Evolutionary conservation across 2,113 vertebrate genomes (phyloP), one percentile per base, ranked within the genome.

Genomic region (Ctenodactylus gundi): DNA sequence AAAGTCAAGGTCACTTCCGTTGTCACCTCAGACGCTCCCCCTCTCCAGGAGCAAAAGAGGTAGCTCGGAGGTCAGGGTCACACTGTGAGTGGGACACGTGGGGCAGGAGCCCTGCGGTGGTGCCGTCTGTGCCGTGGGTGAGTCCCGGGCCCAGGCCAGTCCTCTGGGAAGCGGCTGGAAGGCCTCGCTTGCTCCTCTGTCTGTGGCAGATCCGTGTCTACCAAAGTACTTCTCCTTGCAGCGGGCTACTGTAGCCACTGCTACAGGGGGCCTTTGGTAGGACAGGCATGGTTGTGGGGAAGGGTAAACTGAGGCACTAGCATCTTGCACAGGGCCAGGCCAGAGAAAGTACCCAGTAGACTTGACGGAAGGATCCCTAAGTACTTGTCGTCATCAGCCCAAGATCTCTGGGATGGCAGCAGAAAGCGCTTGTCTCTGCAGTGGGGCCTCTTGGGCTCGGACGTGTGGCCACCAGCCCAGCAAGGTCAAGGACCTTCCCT

Each of bases 361-460:
- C 29, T 29, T 20, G 4, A 55, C 60, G 55, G 36, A 41, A 39
- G 84, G 36, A 15, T 29, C 78, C 82, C 7, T 12, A 67, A 44
- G 82, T 10, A 7, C 18, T 72, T 55, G 10, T 21, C 3, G 25
- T 7, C 7, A 15, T 67, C 3, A 18, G 36, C 36, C 27, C 46
- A 46, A 1, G 0, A 0, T 25, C 67, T 51, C 64, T 3, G 4
- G 55, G 39, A 23, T 34, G 15, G 36, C 44, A 88, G 58, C 14
- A 41, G 51, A 31, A 55, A 62, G 25, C 1, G 2, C 0, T 15
- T 20, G 39, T 85, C 49, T 8, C 3, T 0, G 4, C 62, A 9
- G 49, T 55, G 36, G 27, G 11, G n/a, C 2, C 27, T 15, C 36
- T 7, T 0, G 36, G 68, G 11, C 53, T 85, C 29, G 29, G 82